Evolutionary conservation across 2,888 invertebrate species (phyloP).

Genomic region (Tetheella fluctuosa): DNA sequence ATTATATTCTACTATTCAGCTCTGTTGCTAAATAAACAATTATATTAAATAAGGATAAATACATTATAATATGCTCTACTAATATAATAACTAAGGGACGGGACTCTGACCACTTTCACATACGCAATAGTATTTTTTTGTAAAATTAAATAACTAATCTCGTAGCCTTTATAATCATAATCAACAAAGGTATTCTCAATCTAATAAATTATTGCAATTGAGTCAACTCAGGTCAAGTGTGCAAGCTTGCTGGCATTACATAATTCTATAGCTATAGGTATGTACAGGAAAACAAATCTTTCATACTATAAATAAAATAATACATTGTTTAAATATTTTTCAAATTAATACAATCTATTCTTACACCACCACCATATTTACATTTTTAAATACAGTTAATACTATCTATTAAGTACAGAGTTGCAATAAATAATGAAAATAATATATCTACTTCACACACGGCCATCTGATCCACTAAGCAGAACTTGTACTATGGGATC

Average conservation of each 20-base stretch:
- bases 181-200: constrained; percentile 7
- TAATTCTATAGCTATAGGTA: background rate
- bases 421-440: constrained; percentile 42
- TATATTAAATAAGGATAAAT: constrained; percentile 21
- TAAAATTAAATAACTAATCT: background rate
- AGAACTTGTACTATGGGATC: background rate
- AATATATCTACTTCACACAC: constrained; percentile 20
- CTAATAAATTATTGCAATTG: background rate
- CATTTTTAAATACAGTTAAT: constrained; percentile 46
- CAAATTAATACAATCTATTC: constrained; percentile 47
- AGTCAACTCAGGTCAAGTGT: background rate
- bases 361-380: constrained; percentile 68
- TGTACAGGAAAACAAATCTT: background rate
- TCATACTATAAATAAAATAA: background rate
- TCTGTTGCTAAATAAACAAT: constrained; percentile 15
- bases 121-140: constrained; percentile 14
- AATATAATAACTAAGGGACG: constrained; percentile 31
- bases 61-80: constrained; percentile 19
- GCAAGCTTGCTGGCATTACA: background rate
- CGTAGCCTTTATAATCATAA: background rate
- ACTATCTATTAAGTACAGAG: constrained; percentile 63
- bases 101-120: constrained; percentile 35
- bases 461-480: background rate
- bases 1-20: constrained; percentile 19
- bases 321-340: constrained; percentile 21